A percentile compares a stretch with the other conserved stretches of the same genome.
Conservation (phyloP, 92 coral and sea anemone genomes). For the Heteractis magnifica region DNA sequence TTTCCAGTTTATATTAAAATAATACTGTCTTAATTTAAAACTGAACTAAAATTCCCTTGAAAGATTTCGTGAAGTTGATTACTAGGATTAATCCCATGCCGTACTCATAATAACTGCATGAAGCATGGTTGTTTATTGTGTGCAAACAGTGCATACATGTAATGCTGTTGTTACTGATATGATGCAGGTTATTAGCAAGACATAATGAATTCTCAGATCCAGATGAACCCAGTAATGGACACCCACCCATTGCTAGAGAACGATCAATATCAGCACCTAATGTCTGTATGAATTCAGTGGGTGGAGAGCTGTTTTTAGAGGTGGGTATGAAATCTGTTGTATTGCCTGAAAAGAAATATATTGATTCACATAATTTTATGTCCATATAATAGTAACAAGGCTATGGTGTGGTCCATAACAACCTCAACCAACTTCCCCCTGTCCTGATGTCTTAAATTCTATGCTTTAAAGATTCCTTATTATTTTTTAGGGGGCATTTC, state of each 20-base stretch:
- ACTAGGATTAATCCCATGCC: background rate
- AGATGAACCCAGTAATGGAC: constrained; percentile 38
- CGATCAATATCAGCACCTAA: constrained; percentile 97
- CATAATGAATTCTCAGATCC: constrained; percentile 40
- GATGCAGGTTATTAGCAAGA: constrained; percentile 54
- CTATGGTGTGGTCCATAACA: no score
- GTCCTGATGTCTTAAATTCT: no score
- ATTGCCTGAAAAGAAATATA: no score
- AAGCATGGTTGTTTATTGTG: background rate
- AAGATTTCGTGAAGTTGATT: background rate
- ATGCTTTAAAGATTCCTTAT: no score
- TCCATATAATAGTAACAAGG: no score
- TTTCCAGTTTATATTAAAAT: background rate
- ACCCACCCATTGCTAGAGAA: constrained; percentile 71
- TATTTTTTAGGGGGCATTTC: constrained; percentile 31
- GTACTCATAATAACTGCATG: background rate
- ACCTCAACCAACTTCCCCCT: no score
- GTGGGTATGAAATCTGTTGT: constrained; percentile 21
- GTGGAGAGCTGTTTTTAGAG: constrained; percentile 43
- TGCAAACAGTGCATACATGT: background rate
- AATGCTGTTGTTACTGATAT: background rate
- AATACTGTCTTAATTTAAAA: background rate
- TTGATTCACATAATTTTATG: no score
- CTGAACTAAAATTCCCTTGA: background rate
- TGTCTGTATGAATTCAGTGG: constrained; percentile 59